phyloP scores from a whole-genome alignment of 2,888 invertebrate genomes.

The Chorisops tibialis region DNA sequence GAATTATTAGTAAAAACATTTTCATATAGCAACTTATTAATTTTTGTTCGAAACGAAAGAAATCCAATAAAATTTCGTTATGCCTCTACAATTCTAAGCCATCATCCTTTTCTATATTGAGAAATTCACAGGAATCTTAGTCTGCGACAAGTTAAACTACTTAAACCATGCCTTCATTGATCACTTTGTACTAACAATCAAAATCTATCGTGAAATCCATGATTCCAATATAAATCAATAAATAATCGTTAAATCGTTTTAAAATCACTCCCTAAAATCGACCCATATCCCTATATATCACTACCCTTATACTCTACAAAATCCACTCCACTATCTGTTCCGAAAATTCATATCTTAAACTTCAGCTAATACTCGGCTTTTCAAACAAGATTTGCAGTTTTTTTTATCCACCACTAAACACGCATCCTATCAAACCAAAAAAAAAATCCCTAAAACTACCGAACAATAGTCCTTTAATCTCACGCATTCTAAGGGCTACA shows the following conservation, averaged over 20 bases:
- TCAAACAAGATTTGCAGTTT: constrained; percentile 17
- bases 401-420: too few species aligned
- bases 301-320: not conserved
- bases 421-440: constrained; percentile 7
- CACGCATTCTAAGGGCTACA: not conserved
- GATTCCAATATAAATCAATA: constrained; percentile 3
- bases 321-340: not conserved
- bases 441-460: constrained; percentile 31
- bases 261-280: not conserved
- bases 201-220: not conserved
- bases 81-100: too few species aligned
- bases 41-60: too few species aligned
- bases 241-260: constrained; percentile 24
- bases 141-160: too few species aligned
- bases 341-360: not conserved
- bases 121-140: too few species aligned
- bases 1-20: too few species aligned
- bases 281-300: constrained; percentile 1
- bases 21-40: too few species aligned
- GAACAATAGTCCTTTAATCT: constrained; percentile 29
- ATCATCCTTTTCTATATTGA: too few species aligned
- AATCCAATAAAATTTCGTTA: too few species aligned
- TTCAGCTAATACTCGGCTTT: constrained; percentile 2
- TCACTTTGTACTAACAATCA: not conserved
- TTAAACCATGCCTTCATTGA: not conserved